Evolutionary conservation across 53 echinoderm and acorn worm species (phyloP), one percentile per base, ranked within the genome.

Genomic region (Stichopus horrens): DNA sequence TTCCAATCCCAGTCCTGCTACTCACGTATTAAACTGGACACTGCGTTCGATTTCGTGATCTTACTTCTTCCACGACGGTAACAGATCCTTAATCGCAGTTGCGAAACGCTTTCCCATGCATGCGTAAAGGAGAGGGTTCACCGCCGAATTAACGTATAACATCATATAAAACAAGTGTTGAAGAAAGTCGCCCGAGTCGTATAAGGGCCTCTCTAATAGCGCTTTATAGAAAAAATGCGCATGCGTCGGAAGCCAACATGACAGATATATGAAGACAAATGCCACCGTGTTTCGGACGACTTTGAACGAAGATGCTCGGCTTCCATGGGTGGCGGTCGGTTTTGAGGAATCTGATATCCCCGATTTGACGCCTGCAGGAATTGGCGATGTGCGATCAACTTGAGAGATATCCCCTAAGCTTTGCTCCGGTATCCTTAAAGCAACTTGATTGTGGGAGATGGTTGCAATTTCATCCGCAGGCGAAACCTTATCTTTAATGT

Each of bases 171-270:
- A 18, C 57, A 57, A 7, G 21, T 81, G 56, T 58, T 81, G 81
- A 21, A 18, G 22, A 5, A 81, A 7, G 22, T 81, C 81, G 56
- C 6, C 57, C 57, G 81, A 56, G 21, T 81, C 53, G 57, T 81
- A 81, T 8, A 81, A 21, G 21, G 57, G 81, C 7, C 2, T 5
- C 5, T 21, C 57, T 5, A 8, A 1, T 57, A 81, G 14, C 18
- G 56, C 81, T 19, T 81, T 81, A 13, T 21, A 57, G 7, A 81
- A 56, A 53, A 18, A 58, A 11, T 81, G 57, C n/a, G 8, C n/a
- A 11, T 81, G 81, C 19, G 58, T 56, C 57, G 81, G 81, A 81
- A 21, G 55, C 81, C 81, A 81, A 81, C 81, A 81, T 7, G 57
- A 54, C 19, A 81, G 21, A 9, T 81, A 81, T 5, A 81, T 54